Conservation (phyloP, 2,888 invertebrate species). For the Heliconius aoede region DNA sequence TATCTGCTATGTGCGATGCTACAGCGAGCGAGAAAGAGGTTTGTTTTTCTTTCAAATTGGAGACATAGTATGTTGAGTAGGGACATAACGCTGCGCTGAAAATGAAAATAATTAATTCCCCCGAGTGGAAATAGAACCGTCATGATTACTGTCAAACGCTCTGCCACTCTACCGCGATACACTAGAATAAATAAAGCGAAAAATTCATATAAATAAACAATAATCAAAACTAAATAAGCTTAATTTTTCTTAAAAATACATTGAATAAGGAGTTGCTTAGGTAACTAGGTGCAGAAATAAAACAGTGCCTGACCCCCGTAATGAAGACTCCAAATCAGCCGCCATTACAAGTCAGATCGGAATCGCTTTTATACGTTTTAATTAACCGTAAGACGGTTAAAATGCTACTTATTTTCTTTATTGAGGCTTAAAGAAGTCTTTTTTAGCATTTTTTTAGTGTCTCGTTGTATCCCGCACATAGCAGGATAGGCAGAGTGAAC, state of each 20-base stretch:
- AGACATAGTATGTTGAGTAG: neutral
- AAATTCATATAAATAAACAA: neutral
- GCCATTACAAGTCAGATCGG: constrained; percentile 13
- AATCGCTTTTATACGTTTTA: constrained; percentile 17
- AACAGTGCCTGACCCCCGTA: constrained; percentile 9
- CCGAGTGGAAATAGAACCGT: neutral
- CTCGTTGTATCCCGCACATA: no score
- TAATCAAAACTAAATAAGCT: neutral
- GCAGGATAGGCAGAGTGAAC: no score
- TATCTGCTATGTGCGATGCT: no score
- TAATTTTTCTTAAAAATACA: neutral
- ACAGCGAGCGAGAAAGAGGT: no score
- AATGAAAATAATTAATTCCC: neutral
- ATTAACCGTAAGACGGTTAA: constrained; percentile 1
- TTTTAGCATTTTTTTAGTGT: no score
- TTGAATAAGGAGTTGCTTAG: neutral
- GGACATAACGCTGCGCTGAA: neutral
- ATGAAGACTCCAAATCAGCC: constrained; percentile 17
- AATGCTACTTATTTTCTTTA: neutral
- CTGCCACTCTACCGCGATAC: neutral
- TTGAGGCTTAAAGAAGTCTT: no score
- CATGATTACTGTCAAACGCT: neutral
- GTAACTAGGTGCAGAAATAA: constrained; percentile 10
- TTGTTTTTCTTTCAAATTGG: no score
- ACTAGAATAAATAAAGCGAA: neutral